Base-by-base conservation (phyloP, 2,113 vertebrate species). In the Ciconia maguari region DNA sequence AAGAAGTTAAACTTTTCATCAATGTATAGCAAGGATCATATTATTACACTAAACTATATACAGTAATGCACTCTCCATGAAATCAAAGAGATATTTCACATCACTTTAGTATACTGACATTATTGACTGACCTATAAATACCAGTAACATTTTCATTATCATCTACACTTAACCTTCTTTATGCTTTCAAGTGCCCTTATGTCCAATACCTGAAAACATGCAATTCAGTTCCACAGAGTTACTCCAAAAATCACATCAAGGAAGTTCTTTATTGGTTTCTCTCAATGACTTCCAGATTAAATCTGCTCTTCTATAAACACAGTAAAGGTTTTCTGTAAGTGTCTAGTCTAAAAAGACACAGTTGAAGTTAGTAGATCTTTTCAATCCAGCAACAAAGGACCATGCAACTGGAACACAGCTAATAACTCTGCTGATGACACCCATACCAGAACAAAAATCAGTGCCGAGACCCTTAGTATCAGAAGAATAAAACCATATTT, bases 281-380 rank as follows among this genome's bases (percentile, higher is more conserved):
- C 46, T 93, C 93, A 86, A 96, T 92, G 92, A 85, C 82, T 97
- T 95, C 92, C 96, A 97, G 82, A 96, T 69, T 86, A 93, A 90
- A 69, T 74, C 58, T 86, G 54, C 55, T 90, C 54, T 83, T 88
- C 79, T 60, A 70, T 88, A 86, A 91, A 88, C 49, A 79, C 41
- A 76, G 75, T 30, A 88, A 91, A 80, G 54, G 58, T 26, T 74
- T 95, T 94, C 71, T 80, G 2, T 70, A 83, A 93, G 51, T 15
- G 49, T 76, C 65, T 85, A 13, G 6, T 57, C 65, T 87, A 76
- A 93, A 95, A 95, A 83, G 88, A 93, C 84, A 62, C 24, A 15
- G 89, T 58, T 85, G 61, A 94, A 83, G 46, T 94, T 93, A 81
- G 57, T 26, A 79, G 70, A 18, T 82, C 74, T 91, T 96, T 96